Percentiles rank a stretch among this genome's conserved stretches.
Conservation (phyloP, 2,797 vertebrate genomes). For the Acanthornis magna region DNA sequence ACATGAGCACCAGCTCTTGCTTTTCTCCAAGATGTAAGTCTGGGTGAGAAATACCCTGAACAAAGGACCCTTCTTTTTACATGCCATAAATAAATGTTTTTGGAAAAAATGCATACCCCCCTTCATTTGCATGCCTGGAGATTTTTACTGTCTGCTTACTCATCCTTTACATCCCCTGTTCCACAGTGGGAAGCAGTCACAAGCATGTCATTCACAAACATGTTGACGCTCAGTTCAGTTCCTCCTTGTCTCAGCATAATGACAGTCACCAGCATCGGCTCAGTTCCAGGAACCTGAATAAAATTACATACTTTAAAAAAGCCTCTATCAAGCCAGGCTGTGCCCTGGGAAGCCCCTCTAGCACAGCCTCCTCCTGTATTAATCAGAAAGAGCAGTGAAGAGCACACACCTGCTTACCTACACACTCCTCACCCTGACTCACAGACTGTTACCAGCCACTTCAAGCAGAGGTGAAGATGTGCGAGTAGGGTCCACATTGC, state of each 20-base stretch:
- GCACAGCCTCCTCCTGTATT: neutral
- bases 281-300: neutral
- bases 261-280: neutral
- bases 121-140: neutral
- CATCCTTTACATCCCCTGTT: neutral
- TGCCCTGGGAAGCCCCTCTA: neutral
- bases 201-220: neutral
- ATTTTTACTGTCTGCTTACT: neutral
- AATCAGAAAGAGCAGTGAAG: neutral
- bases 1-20: neutral
- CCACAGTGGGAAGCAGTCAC: neutral
- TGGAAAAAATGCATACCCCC: neutral
- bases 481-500: neutral
- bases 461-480: neutral
- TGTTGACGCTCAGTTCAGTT: neutral
- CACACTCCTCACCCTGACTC: neutral
- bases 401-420: neutral
- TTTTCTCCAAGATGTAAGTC: neutral
- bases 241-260: neutral
- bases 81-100: neutral
- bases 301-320: neutral
- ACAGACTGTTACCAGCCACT: neutral
- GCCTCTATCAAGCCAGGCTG: neutral
- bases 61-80: neutral
- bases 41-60: neutral